Evolutionary conservation across 2,888 invertebrate genomes (phyloP), one percentile per base, ranked within the genome.

Genomic region (Drosophila nr. perissopoda): DNA sequence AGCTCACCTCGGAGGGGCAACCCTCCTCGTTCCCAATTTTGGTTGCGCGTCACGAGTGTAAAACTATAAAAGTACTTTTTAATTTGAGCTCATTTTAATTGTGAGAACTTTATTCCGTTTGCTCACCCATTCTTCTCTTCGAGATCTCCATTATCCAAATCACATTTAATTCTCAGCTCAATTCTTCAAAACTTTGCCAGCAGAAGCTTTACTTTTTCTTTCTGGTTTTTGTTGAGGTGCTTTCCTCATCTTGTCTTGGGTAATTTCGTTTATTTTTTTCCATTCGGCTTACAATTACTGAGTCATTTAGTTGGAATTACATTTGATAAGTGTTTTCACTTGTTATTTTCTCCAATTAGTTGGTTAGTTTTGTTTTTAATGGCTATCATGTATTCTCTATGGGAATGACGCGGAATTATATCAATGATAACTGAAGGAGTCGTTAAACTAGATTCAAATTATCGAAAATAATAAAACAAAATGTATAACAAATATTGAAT

Each of bases 71-170:
- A 90, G 76, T 89, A 83, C 76, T 87, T 83, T 88, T 88, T 84
- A 88, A 86, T 89, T 87, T 80, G 83, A 90, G 82, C 83, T 83
- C 76, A 77, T 90, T 87, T 88, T 90, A 88, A 88, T 90, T 90
- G 90, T 88, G 87, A 83, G 87, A 87, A 89, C 81, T 82, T 77
- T 80, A 89, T 84, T 84, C 82, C 80, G 86, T 85, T 87, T 80
- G 70, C 69, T 66, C 25, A 45, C 45, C 21, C 21, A 45, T 71
- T 57, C 10, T 11, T 25, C 18, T 10, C 33, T 27, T 27, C 36
- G 18, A 54, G 54, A 36, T 54, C 53, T 52, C 51, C 51, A 61
- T 79, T 54, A 57, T 52, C 51, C 51, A 61, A 82, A 79, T 77
- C 77, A 59, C 83, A 83, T 73, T 79, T 66, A 75, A 76, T 73